Percentiles rank a stretch among this genome's conserved stretches.
Evolutionary conservation across 2,797 vertebrate genomes (phyloP).

Genomic region (Adrianichthys oophorus): DNA sequence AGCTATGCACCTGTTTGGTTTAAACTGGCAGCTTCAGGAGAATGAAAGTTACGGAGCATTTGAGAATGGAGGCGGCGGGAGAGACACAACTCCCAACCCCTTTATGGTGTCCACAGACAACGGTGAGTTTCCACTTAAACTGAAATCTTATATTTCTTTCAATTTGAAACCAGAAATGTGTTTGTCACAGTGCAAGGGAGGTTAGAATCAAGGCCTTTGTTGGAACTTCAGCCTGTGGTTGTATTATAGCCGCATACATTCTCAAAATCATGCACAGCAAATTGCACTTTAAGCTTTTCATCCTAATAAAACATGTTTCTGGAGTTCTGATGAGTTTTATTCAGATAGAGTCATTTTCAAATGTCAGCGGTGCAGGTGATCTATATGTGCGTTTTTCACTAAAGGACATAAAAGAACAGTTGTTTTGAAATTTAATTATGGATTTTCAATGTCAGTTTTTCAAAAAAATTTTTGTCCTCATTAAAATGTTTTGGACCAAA

Average conservation of each 20-base stretch:
- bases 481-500: too few species aligned
- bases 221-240: background rate
- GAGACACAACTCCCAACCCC: constrained; percentile 90
- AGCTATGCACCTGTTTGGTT: constrained; percentile 98
- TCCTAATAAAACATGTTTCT: too few species aligned
- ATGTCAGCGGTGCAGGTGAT: too few species aligned
- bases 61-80: constrained; percentile 86
- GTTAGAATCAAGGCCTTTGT: background rate
- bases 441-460: too few species aligned
- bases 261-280: constrained; percentile 1
- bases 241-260: background rate
- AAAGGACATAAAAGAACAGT: too few species aligned
- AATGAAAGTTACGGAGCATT: constrained; percentile 90
- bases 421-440: too few species aligned
- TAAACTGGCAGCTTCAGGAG: constrained; percentile 99
- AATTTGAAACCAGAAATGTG: background rate
- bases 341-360: too few species aligned
- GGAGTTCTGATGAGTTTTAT: too few species aligned
- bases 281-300: background rate
- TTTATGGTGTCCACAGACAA: constrained; percentile 89
- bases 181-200: background rate
- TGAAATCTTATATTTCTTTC: background rate
- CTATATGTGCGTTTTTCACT: too few species aligned
- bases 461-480: too few species aligned
- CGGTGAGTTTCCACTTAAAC: constrained; percentile 76